Evolutionary conservation across 1,140 invertebrate genomes (phyloP).

Genomic region (Macrobrachium nipponense): DNA sequence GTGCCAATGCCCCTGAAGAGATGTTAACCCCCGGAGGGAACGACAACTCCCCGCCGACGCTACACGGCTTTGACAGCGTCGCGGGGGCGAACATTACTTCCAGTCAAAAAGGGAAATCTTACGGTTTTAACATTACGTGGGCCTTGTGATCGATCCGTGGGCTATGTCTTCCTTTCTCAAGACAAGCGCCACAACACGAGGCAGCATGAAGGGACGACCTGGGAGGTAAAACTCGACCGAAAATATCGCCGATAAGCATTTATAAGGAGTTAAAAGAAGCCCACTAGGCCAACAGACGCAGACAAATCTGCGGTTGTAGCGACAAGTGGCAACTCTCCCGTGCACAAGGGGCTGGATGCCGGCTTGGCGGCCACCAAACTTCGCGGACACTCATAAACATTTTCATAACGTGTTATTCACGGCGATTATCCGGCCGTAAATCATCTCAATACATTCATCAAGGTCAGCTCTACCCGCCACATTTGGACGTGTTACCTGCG

Average conservation of each 20-base stretch:
- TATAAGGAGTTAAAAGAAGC: constrained; percentile 35
- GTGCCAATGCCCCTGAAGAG: neutral
- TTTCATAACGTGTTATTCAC: constrained; percentile 42
- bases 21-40: no score
- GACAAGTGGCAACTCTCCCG: constrained; percentile 52
- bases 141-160: constrained; percentile 57
- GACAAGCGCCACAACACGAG: neutral
- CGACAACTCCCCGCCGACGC: constrained; percentile 12
- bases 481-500: no score
- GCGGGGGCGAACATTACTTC: constrained; percentile 60
- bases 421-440: neutral
- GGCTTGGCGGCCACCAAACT: constrained; percentile 51
- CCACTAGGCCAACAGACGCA: constrained; percentile 5
- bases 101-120: constrained; percentile 60
- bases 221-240: no score
- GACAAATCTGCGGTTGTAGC: constrained; percentile 48
- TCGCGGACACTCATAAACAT: constrained; percentile 55
- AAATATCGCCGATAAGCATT: no score
- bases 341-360: constrained; percentile 59
- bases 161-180: neutral
- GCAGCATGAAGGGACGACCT: no score
- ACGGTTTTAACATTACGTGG: constrained; percentile 63
- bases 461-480: no score
- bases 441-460: no score
- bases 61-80: constrained; percentile 39